phyloP scores from a whole-genome alignment of 2,888 invertebrate species.

The Crioceris asparagi region DNA sequence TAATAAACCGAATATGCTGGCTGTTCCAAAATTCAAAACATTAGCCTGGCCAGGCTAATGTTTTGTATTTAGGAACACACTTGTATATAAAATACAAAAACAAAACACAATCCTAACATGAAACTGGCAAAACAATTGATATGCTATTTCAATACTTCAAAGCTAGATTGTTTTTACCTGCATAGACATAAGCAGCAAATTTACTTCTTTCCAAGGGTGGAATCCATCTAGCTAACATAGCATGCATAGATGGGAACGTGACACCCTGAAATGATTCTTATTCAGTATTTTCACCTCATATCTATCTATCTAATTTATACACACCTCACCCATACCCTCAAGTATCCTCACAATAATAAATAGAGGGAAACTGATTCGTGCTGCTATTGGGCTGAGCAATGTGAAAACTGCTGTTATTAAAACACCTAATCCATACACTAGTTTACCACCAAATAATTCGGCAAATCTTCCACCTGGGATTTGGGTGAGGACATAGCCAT shows the following conservation, averaged over 20 bases:
- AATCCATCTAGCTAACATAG: constrained; percentile 86
- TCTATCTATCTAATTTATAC: constrained; percentile 2
- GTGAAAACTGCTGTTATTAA: constrained; percentile 74
- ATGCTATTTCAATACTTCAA: background rate
- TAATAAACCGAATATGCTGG: no score
- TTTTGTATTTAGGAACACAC: no score
- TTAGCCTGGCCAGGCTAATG: no score
- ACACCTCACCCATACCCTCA: constrained; percentile 73
- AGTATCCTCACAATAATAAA: constrained; percentile 66
- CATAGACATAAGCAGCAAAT: constrained; percentile 80
- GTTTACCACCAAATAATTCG: constrained; percentile 78
- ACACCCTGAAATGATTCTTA: constrained; percentile 63
- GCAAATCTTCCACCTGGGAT: constrained; percentile 78
- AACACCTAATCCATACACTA: constrained; percentile 72
- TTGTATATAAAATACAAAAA: no score
- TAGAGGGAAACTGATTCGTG: constrained; percentile 51
- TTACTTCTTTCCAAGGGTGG: constrained; percentile 84
- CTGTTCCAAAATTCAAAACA: no score
- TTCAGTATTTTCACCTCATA: no score
- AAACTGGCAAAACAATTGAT: background rate
- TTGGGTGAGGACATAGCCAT: constrained; percentile 74
- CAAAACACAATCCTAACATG: background rate
- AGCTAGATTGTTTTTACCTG: constrained; percentile 42
- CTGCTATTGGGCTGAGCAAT: constrained; percentile 72
- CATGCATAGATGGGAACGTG: constrained; percentile 90